Conservation (phyloP, 2,888 invertebrate species). For the Kryphioiulus occultus region DNA sequence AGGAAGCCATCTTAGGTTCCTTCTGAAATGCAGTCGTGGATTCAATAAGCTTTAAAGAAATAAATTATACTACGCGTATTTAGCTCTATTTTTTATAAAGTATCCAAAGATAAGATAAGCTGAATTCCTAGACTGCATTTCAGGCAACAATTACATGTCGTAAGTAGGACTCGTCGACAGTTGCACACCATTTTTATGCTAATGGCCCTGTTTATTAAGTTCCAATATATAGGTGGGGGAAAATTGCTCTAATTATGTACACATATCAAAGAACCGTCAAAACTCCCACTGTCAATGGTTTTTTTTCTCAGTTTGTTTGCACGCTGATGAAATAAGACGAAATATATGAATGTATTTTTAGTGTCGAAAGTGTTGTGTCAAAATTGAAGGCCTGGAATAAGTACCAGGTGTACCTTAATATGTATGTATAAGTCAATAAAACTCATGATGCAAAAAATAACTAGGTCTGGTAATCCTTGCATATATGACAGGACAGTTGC, state of each 20-base stretch:
- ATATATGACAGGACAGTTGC: background rate
- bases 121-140: background rate
- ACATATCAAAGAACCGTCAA: constrained; percentile 20
- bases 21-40: background rate
- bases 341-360: background rate
- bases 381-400: background rate
- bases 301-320: background rate
- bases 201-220: background rate
- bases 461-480: background rate
- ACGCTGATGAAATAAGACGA: background rate
- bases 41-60: constrained; percentile 21
- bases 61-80: background rate
- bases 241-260: constrained; percentile 13
- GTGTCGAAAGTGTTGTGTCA: background rate
- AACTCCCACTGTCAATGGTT: background rate
- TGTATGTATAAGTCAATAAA: constrained; percentile 35
- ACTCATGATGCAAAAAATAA: background rate
- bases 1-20: too few relatives aligned
- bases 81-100: constrained; percentile 6
- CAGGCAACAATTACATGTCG: background rate
- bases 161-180: background rate
- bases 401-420: constrained; percentile 8
- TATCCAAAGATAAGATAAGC: background rate
- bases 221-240: constrained; percentile 18
- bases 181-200: constrained; percentile 27